Evolutionary conservation across 2,888 invertebrate genomes (phyloP).

Genomic region (Argyra leucocephala): DNA sequence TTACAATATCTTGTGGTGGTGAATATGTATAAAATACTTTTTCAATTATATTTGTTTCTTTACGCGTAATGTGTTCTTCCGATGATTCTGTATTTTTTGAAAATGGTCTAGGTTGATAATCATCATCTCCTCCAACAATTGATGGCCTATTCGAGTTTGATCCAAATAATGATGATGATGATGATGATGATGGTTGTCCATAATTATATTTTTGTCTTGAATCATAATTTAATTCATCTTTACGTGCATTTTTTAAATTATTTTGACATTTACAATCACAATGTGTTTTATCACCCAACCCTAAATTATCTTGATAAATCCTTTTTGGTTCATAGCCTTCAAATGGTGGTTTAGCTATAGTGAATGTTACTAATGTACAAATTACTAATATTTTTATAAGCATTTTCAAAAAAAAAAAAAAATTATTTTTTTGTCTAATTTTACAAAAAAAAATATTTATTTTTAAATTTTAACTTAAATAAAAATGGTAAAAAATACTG

Average conservation of each 20-base stretch:
- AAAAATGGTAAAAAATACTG: constrained; percentile 1
- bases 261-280: not conserved
- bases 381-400: not conserved
- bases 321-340: not conserved
- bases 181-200: not conserved
- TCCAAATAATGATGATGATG: not conserved
- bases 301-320: not conserved
- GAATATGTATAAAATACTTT: constrained; percentile 27
- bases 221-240: not conserved
- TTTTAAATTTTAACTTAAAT: not conserved
- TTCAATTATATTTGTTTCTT: constrained; percentile 15
- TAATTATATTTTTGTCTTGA: not conserved
- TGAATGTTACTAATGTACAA: not conserved
- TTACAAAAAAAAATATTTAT: not conserved
- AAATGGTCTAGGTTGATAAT: not conserved
- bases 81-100: constrained; percentile 2
- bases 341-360: not conserved
- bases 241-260: not conserved
- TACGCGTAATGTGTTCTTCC: too few species aligned
- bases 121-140: not conserved
- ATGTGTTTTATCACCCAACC: not conserved
- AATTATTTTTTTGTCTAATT: too few species aligned
- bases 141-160: not conserved
- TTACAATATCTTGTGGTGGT: constrained; percentile 30
- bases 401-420: not conserved